These are phyloP conservation scores for Nerophis lumbriciformis DNA, from an alignment of 2,113 vertebrate species.

Conservation along the genomic window DNA sequence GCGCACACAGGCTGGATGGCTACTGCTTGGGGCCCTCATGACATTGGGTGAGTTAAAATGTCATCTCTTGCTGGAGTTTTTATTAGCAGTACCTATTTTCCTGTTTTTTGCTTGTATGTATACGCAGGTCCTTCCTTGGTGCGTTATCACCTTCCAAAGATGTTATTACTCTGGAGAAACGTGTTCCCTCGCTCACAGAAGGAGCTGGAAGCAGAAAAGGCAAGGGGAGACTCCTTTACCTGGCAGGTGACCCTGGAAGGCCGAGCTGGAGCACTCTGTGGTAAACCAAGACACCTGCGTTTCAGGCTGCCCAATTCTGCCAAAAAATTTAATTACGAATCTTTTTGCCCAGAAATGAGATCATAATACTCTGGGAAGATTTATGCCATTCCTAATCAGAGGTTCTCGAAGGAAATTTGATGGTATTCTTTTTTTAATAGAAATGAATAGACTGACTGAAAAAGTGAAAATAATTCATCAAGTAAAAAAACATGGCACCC, in stretches of 20 bases:
- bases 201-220: slow-evolving; percentile 95
- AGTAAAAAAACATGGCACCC: no score
- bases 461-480: no score
- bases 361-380: no score
- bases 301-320: no score
- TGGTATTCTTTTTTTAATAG: no score
- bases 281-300: slow-evolving; percentile 66
- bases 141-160: slow-evolving; percentile 96
- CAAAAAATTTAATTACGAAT: no score
- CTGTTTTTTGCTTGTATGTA: neutral
- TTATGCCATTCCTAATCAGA: no score
- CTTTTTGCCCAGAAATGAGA: no score
- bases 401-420: no score
- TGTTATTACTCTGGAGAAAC: slow-evolving; percentile 94
- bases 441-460: no score
- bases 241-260: slow-evolving; percentile 99
- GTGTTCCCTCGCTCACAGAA: slow-evolving; percentile 97
- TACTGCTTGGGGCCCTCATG: slow-evolving; percentile 97
- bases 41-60: slow-evolving; percentile 79
- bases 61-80: neutral
- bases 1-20: slow-evolving; percentile 95
- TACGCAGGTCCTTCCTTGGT: slow-evolving; percentile 87
- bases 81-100: neutral
- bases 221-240: slow-evolving; percentile 91
- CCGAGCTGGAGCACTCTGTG: slow-evolving; percentile 92